phyloP scores from a whole-genome alignment of 2,113 vertebrate species.

The Tylochromis polylepis region DNA sequence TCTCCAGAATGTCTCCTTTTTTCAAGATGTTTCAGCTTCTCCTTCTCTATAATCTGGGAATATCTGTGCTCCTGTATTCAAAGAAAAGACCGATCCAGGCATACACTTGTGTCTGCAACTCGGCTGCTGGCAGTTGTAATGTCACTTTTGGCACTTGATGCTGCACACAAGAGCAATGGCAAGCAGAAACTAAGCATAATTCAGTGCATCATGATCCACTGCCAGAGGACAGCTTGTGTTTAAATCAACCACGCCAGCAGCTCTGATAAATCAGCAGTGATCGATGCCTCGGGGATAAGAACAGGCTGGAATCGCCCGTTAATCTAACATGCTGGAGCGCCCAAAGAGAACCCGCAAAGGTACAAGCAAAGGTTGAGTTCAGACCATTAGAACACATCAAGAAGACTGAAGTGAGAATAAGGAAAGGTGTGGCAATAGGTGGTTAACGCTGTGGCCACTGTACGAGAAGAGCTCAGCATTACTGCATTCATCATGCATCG shows the following conservation, averaged over 20 bases:
- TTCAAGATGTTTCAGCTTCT: fast-evolving
- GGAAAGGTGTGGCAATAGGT: neutral
- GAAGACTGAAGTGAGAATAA: neutral
- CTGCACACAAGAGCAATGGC: neutral
- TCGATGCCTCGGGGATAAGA: neutral
- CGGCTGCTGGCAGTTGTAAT: fast-evolving
- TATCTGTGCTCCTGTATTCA: neutral
- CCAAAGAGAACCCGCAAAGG: neutral
- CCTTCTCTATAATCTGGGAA: neutral
- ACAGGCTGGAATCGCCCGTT: neutral
- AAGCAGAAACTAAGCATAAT: neutral
- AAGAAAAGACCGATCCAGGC: neutral
- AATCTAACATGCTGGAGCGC: neutral
- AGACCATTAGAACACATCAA: neutral
- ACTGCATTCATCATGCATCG: fast-evolving
- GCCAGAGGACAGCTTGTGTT: neutral
- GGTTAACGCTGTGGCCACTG: neutral
- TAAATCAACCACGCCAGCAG: neutral
- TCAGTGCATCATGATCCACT: neutral
- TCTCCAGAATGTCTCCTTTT: neutral
- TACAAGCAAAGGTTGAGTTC: neutral
- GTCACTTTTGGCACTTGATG: neutral
- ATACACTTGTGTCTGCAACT: neutral
- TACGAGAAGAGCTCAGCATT: neutral
- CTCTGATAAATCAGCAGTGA: neutral